phyloP scores from a whole-genome alignment of 2,113 vertebrate species.

The Burhinus bistriatus region DNA sequence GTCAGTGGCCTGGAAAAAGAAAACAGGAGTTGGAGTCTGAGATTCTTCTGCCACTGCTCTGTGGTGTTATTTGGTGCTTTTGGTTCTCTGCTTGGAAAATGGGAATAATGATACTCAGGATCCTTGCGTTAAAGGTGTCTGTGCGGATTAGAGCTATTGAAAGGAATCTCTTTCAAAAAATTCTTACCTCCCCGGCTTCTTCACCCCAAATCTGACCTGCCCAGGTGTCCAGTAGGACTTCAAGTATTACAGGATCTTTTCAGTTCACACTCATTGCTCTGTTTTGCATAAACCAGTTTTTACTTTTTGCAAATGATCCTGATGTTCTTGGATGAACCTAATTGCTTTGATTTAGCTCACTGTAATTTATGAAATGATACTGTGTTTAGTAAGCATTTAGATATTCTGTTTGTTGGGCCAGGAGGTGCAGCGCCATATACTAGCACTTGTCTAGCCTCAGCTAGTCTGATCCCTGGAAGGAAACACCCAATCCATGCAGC shows the following conservation, averaged over 20 bases:
- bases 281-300: conserved; percentile 38
- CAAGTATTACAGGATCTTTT: background rate
- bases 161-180: background rate
- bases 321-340: background rate
- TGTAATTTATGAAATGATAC: background rate
- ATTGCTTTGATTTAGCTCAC: background rate
- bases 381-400: background rate
- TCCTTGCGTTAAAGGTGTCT: background rate
- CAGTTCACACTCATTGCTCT: background rate
- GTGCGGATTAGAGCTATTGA: background rate
- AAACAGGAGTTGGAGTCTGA: background rate
- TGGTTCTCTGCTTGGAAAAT: background rate
- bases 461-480: background rate
- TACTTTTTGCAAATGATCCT: background rate
- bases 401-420: background rate
- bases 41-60: background rate
- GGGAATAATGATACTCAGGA: background rate
- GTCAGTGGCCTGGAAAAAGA: background rate
- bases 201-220: background rate
- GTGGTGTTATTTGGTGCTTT: background rate
- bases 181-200: background rate
- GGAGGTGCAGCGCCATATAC: background rate
- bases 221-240: background rate
- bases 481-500: background rate
- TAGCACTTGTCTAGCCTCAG: background rate